phyloP scores from a whole-genome alignment of 1,140 invertebrate species.

The Caenorhabditis latens region DNA sequence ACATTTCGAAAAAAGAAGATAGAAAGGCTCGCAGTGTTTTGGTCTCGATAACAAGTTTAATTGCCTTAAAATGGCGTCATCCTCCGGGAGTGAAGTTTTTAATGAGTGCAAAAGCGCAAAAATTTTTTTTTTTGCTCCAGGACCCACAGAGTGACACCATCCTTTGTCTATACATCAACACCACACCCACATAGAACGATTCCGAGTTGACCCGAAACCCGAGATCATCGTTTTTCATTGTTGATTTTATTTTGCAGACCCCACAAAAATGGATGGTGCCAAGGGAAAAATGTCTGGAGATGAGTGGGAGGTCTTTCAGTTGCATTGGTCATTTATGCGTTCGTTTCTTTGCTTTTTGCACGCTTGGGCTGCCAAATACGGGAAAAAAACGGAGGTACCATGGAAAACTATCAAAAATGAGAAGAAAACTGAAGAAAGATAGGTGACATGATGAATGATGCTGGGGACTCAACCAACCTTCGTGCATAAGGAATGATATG shows the following conservation, averaged over 20 bases:
- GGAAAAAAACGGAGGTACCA: background rate
- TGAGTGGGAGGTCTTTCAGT: background rate
- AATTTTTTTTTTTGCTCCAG: background rate
- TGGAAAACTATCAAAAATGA: background rate
- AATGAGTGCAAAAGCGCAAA: conserved; percentile 47
- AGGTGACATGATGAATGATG: conserved; percentile 47
- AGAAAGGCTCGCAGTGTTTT: conserved; percentile 8
- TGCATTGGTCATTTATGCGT: conserved; percentile 2
- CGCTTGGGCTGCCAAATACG: background rate
- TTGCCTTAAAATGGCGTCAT: conserved; percentile 50
- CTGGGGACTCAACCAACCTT: background rate
- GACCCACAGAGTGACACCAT: conserved; percentile 34
- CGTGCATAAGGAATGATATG: conserved; percentile 1
- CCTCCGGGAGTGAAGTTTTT: conserved; percentile 35
- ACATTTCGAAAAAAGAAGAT: background rate
- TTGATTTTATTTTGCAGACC: conserved; percentile 9
- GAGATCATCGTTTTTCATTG: conserved; percentile 45
- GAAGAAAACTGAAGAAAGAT: background rate
- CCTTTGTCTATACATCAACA: conserved; percentile 19
- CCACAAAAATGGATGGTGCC: background rate
- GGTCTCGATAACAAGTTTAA: conserved; percentile 52
- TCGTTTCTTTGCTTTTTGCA: background rate
- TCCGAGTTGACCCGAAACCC: conserved; percentile 40
- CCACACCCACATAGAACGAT: conserved; percentile 49
- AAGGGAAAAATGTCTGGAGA: background rate